Conservation (phyloP, 37 sponge, comb jelly and placozoan species). For the Haliclona indistincta region DNA sequence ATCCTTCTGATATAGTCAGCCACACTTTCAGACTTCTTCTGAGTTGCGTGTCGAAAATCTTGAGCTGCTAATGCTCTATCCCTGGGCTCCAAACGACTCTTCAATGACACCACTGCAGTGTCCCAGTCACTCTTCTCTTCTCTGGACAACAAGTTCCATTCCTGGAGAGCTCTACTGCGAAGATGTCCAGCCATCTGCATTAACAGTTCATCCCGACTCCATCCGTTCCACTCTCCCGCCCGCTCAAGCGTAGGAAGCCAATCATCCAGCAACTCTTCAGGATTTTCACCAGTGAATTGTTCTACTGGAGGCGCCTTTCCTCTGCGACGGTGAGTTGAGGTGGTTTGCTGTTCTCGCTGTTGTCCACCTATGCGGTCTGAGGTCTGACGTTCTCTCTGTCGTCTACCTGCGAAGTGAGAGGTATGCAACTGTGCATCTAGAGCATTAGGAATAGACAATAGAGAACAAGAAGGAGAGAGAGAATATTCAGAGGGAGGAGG, state of each 20-base stretch:
- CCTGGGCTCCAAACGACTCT: slow-evolving; percentile 12
- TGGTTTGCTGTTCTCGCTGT: no score
- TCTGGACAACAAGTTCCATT: slow-evolving; percentile 24
- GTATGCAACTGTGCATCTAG: no score
- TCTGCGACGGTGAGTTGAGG: not conserved
- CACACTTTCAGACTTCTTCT: slow-evolving; percentile 20
- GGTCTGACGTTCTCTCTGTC: no score
- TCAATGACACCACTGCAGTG: not conserved
- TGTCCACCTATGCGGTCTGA: no score
- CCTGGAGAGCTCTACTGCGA: slow-evolving; percentile 20
- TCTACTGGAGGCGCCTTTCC: slow-evolving; percentile 46
- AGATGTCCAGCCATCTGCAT: slow-evolving; percentile 52
- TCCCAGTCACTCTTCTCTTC: slow-evolving; percentile 8
- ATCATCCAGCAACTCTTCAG: slow-evolving; percentile 23
- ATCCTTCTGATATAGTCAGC: slow-evolving; percentile 30
- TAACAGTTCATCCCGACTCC: slow-evolving; percentile 27
- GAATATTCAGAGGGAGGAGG: no score
- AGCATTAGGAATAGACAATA: no score
- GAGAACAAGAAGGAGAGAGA: no score
- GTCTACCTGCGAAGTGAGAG: no score
- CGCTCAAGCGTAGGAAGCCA: slow-evolving; percentile 38
- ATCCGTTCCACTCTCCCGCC: slow-evolving; percentile 31
- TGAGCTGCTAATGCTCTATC: slow-evolving; percentile 24
- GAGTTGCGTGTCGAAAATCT: slow-evolving; percentile 38
- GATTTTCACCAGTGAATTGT: slow-evolving; percentile 22